These are phyloP conservation scores for Eospalax fontanierii DNA, from an alignment of 2,797 vertebrate species.

Conservation along the genomic window DNA sequence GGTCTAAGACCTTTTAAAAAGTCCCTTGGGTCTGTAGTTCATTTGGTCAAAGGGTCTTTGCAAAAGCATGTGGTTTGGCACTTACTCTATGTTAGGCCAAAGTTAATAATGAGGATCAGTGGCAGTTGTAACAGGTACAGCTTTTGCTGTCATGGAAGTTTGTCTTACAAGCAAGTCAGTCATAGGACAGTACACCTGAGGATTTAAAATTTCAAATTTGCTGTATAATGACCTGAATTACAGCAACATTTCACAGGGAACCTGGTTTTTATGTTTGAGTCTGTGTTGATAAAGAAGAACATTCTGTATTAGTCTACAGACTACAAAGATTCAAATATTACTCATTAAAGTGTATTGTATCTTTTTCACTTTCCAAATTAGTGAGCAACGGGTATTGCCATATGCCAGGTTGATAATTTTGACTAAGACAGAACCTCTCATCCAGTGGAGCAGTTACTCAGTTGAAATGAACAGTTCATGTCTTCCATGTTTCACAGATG, in stretches of 20 bases:
- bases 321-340: neutral
- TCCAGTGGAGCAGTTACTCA: neutral
- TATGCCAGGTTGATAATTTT: conserved; percentile 13
- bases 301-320: neutral
- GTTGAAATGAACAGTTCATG: neutral
- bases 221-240: neutral
- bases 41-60: conserved; percentile 12
- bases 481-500: neutral
- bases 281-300: neutral
- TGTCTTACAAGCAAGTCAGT: neutral
- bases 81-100: neutral
- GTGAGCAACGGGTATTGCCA: neutral
- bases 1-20: neutral
- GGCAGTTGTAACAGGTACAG: neutral
- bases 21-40: neutral
- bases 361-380: conserved; percentile 37
- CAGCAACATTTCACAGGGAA: neutral
- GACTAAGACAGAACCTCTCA: neutral
- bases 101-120: neutral
- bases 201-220: conserved; percentile 28
- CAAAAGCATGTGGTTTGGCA: neutral
- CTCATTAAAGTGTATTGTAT: neutral
- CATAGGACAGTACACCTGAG: neutral
- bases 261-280: neutral
- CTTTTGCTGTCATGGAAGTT: conserved; percentile 16